phyloP scores from a whole-genome alignment of 1,140 invertebrate genomes.

The Drosophila fuyamai region DNA sequence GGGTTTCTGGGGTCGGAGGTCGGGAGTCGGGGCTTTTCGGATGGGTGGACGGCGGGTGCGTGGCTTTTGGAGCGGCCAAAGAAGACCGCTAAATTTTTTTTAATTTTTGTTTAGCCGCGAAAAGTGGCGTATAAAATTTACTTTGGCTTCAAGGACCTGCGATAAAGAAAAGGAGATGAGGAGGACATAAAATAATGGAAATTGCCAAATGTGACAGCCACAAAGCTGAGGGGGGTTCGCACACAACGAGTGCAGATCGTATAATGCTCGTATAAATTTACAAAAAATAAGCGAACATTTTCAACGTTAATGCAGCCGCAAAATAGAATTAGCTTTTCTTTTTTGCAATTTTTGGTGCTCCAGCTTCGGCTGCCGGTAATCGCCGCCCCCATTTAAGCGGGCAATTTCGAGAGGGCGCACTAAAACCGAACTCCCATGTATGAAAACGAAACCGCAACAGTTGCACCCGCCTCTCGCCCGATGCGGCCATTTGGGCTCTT shows the following conservation, averaged over 20 bases:
- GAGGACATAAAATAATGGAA: constrained; percentile 81
- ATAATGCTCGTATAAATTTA: constrained; percentile 80
- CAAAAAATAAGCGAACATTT: constrained; percentile 51
- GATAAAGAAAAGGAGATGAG: constrained; percentile 50
- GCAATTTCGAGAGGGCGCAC: constrained; percentile 64
- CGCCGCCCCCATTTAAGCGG: constrained; percentile 75
- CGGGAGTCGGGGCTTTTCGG: constrained; percentile 1
- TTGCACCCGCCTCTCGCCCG: constrained; percentile 36
- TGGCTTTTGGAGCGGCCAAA: constrained; percentile 50
- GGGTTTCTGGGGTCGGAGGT: constrained; percentile 4
- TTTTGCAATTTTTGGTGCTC: constrained; percentile 31
- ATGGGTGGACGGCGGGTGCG: constrained; percentile 12
- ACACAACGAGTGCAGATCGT: constrained; percentile 60
- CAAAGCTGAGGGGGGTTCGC: constrained; percentile 53
- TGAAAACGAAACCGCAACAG: constrained; percentile 67
- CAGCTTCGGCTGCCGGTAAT: constrained; percentile 70
- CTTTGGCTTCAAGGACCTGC: constrained; percentile 67
- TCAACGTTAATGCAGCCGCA: constrained; percentile 75
- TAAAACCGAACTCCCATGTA: constrained; percentile 70
- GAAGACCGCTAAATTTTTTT: constrained; percentile 82
- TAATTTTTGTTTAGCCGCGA: constrained; percentile 82
- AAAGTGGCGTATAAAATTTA: constrained; percentile 83
- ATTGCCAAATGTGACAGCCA: constrained; percentile 82
- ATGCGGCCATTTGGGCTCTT: constrained; percentile 61
- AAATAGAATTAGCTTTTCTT: constrained; percentile 79